Evolutionary conservation across 2,797 vertebrate species (phyloP), one percentile per base, ranked within the genome.

Genomic region (Sparus aurata): DNA sequence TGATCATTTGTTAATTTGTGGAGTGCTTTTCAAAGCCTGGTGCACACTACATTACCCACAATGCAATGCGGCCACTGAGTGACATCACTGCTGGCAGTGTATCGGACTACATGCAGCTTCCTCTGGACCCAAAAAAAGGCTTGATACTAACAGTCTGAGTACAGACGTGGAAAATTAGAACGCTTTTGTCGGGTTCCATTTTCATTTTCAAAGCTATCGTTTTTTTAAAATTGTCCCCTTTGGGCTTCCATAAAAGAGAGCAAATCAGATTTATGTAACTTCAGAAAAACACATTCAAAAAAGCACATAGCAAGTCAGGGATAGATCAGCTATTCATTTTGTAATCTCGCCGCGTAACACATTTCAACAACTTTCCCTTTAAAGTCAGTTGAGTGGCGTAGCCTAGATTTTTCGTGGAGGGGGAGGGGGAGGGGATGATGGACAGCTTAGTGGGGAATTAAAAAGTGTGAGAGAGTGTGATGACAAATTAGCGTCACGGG

Each of bases 401-500:
- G 55, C 52, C 57, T 75, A 64, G 73, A 61, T 85, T 85, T 73
- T 58, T 38, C 0, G 10, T 11, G 8, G 63, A 20, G 11, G 15
- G 17, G 53, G 65, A 23, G 11, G 15, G 53, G 17, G 4, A 54
- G 38, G 50, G 17, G 67, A 69, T 60, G 77, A 84, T 65, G 83
- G 71, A 69, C 74, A 75, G 53, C 38, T 89, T 75, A 82, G 79
- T 8, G 2, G 79, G 79, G 68, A 88, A 85, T 87, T 85, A 87
- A 80, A 89, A 82, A 67, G 71, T 64, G 74, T 43, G 66, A 27
- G 43, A 41, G 53, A 61, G 34, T 61, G 69, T 74, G 69, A 65
- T 84, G 80, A 85, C 79, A 87, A 84, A 79, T 66, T 68, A 81
- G 77, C 62, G 67, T 80, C 81, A 77, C 41, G 79, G 83, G 82